These are phyloP conservation scores for Artemia sinica DNA, from an alignment of 2,888 invertebrate species.

Conservation along the genomic window DNA sequence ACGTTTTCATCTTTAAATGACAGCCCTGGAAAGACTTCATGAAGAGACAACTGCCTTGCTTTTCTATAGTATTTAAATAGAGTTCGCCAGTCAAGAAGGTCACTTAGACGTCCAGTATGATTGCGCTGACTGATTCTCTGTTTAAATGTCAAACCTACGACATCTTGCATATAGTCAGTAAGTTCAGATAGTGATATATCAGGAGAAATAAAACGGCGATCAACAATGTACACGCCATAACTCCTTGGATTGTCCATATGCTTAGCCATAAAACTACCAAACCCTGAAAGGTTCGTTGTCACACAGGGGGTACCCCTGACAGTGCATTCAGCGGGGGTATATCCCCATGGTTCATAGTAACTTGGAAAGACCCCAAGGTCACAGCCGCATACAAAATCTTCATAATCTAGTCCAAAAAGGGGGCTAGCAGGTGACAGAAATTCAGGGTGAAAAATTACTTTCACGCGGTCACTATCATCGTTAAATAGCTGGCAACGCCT, in stretches of 20 bases:
- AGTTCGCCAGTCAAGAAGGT: constrained; percentile 93
- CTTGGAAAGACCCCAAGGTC: too few relatives aligned
- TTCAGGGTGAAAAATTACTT: constrained; percentile 70
- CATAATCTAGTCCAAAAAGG: constrained; percentile 67
- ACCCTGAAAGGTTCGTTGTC: constrained; percentile 91
- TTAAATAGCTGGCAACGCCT: constrained; percentile 87
- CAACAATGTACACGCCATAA: constrained; percentile 96
- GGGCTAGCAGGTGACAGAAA: constrained; percentile 94
- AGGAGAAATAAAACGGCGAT: constrained; percentile 71
- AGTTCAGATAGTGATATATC: constrained; percentile 83
- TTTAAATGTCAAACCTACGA: constrained; percentile 66
- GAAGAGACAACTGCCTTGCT: constrained; percentile 73
- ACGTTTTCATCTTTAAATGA: constrained; percentile 47
- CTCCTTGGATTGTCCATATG: constrained; percentile 93
- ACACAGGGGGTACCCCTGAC: constrained; percentile 99
- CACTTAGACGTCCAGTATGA: constrained; percentile 87
- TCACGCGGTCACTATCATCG: constrained; percentile 49
- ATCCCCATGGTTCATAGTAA: constrained; percentile 94
- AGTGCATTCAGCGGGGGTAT: constrained; percentile 97
- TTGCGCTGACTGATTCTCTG: constrained; percentile 96
- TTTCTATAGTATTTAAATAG: constrained; percentile 92
- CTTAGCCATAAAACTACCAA: constrained; percentile 96
- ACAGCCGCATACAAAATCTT: too few relatives aligned
- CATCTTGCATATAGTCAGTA: constrained; percentile 80
- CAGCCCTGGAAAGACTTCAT: constrained; percentile 64